Conservation (phyloP, 2,888 invertebrate species). For the Parascotia fuliginaria region DNA sequence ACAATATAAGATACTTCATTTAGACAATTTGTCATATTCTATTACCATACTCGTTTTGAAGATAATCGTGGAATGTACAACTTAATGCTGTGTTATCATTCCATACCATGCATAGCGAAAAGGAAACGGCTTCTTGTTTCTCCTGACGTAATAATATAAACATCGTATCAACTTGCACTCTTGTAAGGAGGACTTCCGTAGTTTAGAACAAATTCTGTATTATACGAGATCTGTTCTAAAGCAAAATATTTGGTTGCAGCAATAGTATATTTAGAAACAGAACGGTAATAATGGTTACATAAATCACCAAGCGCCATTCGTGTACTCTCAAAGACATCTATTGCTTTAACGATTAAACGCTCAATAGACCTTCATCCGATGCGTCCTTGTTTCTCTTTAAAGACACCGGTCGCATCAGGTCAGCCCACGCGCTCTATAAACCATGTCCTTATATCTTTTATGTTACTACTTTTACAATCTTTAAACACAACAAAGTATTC, state of each 20-base stretch:
- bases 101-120: neutral
- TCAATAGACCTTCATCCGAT: neutral
- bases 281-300: no score
- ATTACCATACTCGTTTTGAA: slow-evolving; percentile 3
- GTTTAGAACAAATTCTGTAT: neutral
- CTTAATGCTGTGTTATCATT: neutral
- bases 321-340: neutral
- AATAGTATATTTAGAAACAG: no score
- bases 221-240: neutral
- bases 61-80: slow-evolving; percentile 5
- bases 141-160: neutral
- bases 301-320: neutral
- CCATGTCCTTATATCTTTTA: neutral
- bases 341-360: neutral
- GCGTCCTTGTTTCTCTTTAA: slow-evolving; percentile 4
- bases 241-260: no score
- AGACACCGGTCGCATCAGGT: neutral
- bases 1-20: no score
- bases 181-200: neutral
- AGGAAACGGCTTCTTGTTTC: neutral
- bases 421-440: neutral
- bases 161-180: neutral
- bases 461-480: neutral
- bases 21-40: no score
- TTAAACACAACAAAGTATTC: neutral